These are phyloP conservation scores for Nineta flava DNA, from an alignment of 2,888 invertebrate genomes.

Conservation along the genomic window DNA sequence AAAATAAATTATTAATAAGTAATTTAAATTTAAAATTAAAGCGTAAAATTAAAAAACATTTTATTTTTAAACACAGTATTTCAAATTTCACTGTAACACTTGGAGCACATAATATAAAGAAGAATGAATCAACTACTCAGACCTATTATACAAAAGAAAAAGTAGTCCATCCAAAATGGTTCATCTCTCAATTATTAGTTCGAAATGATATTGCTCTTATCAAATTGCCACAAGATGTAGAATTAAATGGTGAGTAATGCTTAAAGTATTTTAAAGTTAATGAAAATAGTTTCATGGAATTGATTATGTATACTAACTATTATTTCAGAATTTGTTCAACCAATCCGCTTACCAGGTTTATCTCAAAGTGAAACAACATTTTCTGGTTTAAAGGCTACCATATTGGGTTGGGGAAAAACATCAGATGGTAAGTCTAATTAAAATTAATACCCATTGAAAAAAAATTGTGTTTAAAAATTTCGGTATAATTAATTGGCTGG, in stretches of 20 bases:
- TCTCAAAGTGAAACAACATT: background rate
- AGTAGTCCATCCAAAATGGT: constrained; percentile 5
- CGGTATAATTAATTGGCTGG: no score
- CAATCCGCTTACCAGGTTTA: background rate
- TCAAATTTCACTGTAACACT: constrained; percentile 3
- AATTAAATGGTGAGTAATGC: background rate
- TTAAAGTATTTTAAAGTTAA: no score
- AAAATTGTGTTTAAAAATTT: no score
- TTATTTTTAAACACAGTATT: no score
- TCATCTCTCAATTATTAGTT: background rate
- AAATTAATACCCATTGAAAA: no score
- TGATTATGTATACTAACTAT: no score
- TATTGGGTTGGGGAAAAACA: background rate
- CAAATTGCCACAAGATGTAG: background rate
- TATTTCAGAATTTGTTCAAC: background rate
- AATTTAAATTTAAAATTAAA: no score
- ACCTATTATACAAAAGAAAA: background rate
- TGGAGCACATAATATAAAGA: constrained; percentile 2
- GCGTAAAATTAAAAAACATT: no score
- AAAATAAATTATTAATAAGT: no score
- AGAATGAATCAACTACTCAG: background rate
- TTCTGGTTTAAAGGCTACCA: background rate
- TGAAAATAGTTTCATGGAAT: no score
- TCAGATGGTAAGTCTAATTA: background rate
- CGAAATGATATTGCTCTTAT: constrained; percentile 3